A percentile compares a stretch with the other conserved stretches of the same genome.
Evolutionary conservation across 2,797 vertebrate genomes (phyloP).

Genomic region (Loris lydekkerianus): DNA sequence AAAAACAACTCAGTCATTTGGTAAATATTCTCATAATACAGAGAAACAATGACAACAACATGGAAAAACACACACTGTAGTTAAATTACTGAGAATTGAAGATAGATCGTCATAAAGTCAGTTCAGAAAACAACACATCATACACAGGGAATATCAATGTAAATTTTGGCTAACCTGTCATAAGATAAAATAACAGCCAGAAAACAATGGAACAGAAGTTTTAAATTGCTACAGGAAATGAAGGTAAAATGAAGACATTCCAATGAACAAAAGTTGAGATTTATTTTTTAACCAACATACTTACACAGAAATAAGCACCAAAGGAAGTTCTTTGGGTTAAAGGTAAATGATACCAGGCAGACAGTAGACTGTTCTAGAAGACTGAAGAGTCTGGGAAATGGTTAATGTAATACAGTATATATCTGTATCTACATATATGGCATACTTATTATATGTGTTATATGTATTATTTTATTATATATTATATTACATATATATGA

Average conservation of each 20-base stretch:
- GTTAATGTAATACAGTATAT: not conserved
- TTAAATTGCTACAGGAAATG: not conserved
- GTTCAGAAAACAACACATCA: not conserved
- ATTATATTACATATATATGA: not conserved
- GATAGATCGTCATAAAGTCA: not conserved
- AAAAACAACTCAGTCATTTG: not conserved
- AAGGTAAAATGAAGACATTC: not conserved
- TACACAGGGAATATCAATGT: not conserved
- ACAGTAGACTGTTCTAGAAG: not conserved
- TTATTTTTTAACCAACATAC: not conserved
- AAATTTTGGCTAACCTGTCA: not conserved
- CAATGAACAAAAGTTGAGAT: not conserved
- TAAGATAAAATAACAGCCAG: not conserved
- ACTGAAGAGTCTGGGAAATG: not conserved
- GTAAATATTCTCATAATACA: not conserved
- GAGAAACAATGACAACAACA: not conserved
- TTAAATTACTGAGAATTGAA: not conserved
- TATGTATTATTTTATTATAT: not conserved
- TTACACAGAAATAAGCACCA: not conserved
- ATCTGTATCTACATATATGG: not conserved
- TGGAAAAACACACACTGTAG: not conserved
- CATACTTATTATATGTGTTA: not conserved
- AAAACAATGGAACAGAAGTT: not conserved
- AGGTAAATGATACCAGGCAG: not conserved
- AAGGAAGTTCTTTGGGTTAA: not conserved